Conservation (phyloP, 2,113 vertebrate genomes). For the Phalacrocorax brasilianus region DNA sequence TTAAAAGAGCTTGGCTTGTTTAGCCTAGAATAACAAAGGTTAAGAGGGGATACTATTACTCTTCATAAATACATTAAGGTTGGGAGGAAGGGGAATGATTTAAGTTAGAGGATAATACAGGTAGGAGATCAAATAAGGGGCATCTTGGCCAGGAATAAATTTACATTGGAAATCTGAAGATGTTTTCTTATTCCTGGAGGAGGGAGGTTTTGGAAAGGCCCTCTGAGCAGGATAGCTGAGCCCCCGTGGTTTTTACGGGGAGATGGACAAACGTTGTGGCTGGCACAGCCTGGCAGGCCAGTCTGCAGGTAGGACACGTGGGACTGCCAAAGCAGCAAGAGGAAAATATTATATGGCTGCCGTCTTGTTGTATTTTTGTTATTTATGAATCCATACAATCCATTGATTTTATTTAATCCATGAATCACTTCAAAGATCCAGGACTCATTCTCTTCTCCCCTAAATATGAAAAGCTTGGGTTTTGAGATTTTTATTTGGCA, state of each 20-base stretch:
- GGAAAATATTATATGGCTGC: neutral
- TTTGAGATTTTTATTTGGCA: neutral
- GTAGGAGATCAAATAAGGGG: neutral
- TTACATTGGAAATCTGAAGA: neutral
- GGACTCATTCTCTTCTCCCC: neutral
- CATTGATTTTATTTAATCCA: neutral
- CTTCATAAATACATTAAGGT: slow-evolving; percentile 47
- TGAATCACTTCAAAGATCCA: neutral
- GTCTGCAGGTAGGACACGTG: neutral
- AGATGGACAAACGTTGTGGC: neutral
- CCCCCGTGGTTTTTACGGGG: rapidly evolving
- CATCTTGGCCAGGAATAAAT: neutral
- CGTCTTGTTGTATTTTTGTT: neutral
- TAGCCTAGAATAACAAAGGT: slow-evolving; percentile 63
- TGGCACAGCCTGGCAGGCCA: rapidly evolving
- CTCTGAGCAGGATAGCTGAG: neutral
- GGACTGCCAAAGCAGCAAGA: neutral
- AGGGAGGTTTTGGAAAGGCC: neutral
- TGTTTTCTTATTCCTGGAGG: neutral
- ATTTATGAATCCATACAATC: neutral
- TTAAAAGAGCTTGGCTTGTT: slow-evolving; percentile 61
- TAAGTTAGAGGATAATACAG: neutral
- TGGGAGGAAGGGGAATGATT: slow-evolving; percentile 24
- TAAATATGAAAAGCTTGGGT: neutral
- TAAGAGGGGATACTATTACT: slow-evolving; percentile 64